A percentile compares a stretch with the other conserved stretches of the same genome.
phyloP scores from a whole-genome alignment of 2,113 vertebrate genomes.

The Oncorhynchus tshawytscha region DNA sequence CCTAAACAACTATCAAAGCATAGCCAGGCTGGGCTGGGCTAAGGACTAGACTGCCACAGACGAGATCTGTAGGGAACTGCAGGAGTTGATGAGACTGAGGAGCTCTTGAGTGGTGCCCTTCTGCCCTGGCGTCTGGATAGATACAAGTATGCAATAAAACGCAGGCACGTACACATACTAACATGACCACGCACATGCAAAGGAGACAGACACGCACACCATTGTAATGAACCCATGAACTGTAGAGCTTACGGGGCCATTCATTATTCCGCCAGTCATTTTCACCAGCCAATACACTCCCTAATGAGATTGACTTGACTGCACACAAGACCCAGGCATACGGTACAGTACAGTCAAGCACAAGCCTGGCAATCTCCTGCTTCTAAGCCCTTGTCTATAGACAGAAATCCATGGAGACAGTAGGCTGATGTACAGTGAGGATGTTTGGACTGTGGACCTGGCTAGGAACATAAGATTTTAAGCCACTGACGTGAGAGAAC shows the following conservation, averaged over 20 bases:
- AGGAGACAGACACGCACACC: neutral
- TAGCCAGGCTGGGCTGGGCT: neutral
- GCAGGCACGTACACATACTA: neutral
- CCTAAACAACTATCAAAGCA: constrained; percentile 58
- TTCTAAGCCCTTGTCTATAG: neutral
- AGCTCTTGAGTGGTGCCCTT: no score
- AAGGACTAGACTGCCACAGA: neutral
- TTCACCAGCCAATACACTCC: neutral
- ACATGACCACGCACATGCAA: neutral
- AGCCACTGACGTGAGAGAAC: no score
- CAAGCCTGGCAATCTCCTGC: neutral
- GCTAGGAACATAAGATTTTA: no score
- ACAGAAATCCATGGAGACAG: neutral
- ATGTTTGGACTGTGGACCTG: neutral
- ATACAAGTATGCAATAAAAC: neutral
- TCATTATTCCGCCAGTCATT: neutral
- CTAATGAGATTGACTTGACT: neutral
- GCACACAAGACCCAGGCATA: neutral
- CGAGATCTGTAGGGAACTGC: neutral
- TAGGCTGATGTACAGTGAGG: neutral
- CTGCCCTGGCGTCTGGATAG: no score
- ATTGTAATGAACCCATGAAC: no score
- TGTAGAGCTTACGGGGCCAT: no score
- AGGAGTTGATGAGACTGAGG: no score
- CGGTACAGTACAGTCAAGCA: no score